Base-by-base conservation (phyloP, 64 coral and sea anemone genomes). In the Platygyra sinensis region DNA sequence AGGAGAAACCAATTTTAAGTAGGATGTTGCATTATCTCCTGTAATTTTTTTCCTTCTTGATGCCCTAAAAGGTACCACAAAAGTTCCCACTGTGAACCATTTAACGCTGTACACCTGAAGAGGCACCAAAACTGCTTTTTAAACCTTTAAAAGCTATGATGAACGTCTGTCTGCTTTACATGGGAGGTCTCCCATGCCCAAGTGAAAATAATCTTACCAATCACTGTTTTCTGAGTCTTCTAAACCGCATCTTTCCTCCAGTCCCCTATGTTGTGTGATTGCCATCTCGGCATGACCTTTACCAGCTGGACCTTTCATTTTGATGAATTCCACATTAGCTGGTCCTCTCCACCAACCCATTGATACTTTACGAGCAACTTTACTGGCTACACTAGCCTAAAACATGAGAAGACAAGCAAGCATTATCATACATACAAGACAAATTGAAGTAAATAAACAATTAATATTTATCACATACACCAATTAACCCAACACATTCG, bases 281-380 rank as follows among this genome's bases (percentile, higher is more conserved):
- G 95, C 86, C 95, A 97, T 97, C 62, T 97, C 95, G 6, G 95
- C 95, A 88, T 97, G 95, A 0, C 95, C 95, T 71, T 97, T 97
- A 8, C 95, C 95, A 49, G 71, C 88, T 46, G 95, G 95, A 50
- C 95, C 95, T 50, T 94, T 97, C 95, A 97, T 97, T 42, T 97
- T 97, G 54, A 97, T 97, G 10, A 97, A 97, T 60, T 97, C 95
- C 18, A 94, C 84, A 78, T 76, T 94, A 38, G 92, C 91, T 51
- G 91, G 95, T 0, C 95, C 95, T n/a, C 81, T 90, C 95, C 95
- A 97, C 91, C 92, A 97, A n/a, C 95, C 95, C 71, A 97, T 86
- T 25, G 95, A 97, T 72, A 97, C 87, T 74, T 97, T 97, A 50
- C 93, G 95, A 72, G 95, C 95, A 84, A 97, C 90, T 78, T 97